Percentiles rank a stretch among this genome's conserved stretches.
phyloP scores from a whole-genome alignment of 64 coral and sea anemone genomes.

The Hydrozoanthus tunicans region DNA sequence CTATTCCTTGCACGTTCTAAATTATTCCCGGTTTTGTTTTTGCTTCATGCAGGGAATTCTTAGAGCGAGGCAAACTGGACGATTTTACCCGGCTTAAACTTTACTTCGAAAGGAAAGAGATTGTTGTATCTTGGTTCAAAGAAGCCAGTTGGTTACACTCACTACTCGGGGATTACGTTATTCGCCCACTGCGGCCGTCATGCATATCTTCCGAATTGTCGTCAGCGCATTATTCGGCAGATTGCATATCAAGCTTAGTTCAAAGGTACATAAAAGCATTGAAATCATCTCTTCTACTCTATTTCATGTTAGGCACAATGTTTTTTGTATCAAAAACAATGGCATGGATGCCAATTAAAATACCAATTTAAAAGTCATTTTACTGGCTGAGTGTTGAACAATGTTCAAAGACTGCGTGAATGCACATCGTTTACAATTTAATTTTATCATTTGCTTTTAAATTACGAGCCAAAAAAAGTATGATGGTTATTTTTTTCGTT shows the following conservation, averaged over 20 bases:
- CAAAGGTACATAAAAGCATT: slow-evolving; percentile 74
- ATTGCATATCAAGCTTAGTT: slow-evolving; percentile 89
- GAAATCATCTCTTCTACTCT: not conserved
- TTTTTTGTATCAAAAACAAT: slow-evolving; percentile 29
- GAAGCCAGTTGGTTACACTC: slow-evolving; percentile 95
- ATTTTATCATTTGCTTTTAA: not conserved
- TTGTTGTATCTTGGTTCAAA: slow-evolving; percentile 98
- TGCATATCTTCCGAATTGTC: slow-evolving; percentile 90
- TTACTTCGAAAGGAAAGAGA: slow-evolving; percentile 96
- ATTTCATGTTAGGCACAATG: not conserved
- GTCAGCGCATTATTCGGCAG: slow-evolving; percentile 83
- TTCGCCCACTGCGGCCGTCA: slow-evolving; percentile 83
- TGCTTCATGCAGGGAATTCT: slow-evolving; percentile 75
- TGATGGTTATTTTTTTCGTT: not conserved
- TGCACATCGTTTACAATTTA: not conserved
- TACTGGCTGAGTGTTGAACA: not conserved
- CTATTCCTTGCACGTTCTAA: not conserved
- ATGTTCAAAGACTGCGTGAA: not conserved
- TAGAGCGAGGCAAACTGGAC: slow-evolving; percentile 90
- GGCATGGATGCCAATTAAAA: not conserved
- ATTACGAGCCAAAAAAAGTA: not conserved
- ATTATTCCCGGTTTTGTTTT: not conserved
- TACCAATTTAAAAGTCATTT: slow-evolving; percentile 11
- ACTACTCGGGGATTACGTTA: slow-evolving; percentile 84
- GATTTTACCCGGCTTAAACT: slow-evolving; percentile 86